phyloP scores from a whole-genome alignment of 2,888 invertebrate species.

The Marronus borbonicus region DNA sequence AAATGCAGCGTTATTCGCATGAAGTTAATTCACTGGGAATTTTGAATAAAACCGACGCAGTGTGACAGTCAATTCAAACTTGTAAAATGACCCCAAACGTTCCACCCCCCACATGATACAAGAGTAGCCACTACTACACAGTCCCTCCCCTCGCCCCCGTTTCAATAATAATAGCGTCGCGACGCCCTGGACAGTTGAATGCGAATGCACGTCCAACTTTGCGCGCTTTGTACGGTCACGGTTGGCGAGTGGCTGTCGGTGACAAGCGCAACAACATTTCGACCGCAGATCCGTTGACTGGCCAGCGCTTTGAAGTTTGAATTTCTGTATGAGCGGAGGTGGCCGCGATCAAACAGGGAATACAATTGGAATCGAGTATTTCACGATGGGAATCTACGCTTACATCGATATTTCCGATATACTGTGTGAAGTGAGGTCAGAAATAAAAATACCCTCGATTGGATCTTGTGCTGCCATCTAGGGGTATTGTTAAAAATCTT shows the following conservation, averaged over 20 bases:
- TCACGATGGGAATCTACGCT: too few relatives aligned
- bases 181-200: slow-evolving; percentile 64
- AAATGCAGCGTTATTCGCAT: slow-evolving; percentile 50
- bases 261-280: slow-evolving; percentile 48
- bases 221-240: slow-evolving; percentile 62
- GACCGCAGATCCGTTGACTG: slow-evolving; percentile 32
- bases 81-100: slow-evolving; percentile 67
- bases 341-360: neutral
- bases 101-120: slow-evolving; percentile 53
- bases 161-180: slow-evolving; percentile 57
- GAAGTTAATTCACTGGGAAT: slow-evolving; percentile 57
- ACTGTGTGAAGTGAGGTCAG: too few relatives aligned
- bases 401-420: too few relatives aligned
- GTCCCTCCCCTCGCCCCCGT: too few relatives aligned
- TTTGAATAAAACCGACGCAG: slow-evolving; percentile 60
- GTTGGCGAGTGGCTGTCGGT: slow-evolving; percentile 47
- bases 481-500: too few relatives aligned
- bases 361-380: too few relatives aligned
- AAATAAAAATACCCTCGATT: too few relatives aligned
- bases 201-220: slow-evolving; percentile 65
- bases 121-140: too few relatives aligned
- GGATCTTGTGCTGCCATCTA: too few relatives aligned
- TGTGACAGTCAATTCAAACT: slow-evolving; percentile 67
- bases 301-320: slow-evolving; percentile 48
- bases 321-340: neutral